phyloP scores from a whole-genome alignment of 2,888 invertebrate genomes.

The Hirtodrosophila alboralis region DNA sequence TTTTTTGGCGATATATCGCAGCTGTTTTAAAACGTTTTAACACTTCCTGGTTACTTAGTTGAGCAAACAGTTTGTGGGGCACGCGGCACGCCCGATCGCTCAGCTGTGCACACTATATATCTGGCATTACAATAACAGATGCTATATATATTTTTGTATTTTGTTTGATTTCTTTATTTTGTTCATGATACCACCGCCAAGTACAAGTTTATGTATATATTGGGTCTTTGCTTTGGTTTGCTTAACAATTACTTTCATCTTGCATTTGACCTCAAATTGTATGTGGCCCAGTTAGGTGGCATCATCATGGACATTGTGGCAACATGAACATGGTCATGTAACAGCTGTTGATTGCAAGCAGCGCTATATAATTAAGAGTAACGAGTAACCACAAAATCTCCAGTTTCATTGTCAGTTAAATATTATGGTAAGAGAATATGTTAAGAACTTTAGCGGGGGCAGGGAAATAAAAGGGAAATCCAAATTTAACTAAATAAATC shows the following conservation, averaged over 20 bases:
- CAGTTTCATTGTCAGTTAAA: too few species aligned
- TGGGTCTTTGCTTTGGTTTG: not conserved
- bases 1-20: slow-evolving; percentile 15
- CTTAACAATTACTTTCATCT: slow-evolving; percentile 34
- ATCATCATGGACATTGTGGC: slow-evolving; percentile 14
- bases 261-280: slow-evolving; percentile 51
- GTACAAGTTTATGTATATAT: too few species aligned
- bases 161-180: not conserved
- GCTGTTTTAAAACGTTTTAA: slow-evolving; percentile 7
- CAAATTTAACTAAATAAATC: too few species aligned
- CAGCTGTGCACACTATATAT: slow-evolving; percentile 61
- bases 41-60: slow-evolving; percentile 60
- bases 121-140: slow-evolving; percentile 28
- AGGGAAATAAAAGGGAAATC: too few species aligned
- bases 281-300: slow-evolving; percentile 42
- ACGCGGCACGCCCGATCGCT: slow-evolving; percentile 17
- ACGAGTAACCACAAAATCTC: too few species aligned
- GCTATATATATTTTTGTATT: not conserved
- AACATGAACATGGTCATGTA: slow-evolving; percentile 32
- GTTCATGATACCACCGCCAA: too few species aligned
- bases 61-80: slow-evolving; percentile 39
- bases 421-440: too few species aligned
- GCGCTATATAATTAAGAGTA: not conserved
- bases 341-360: slow-evolving; percentile 42
- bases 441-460: too few species aligned